These are phyloP conservation scores for Mesembrinibis cayennensis DNA, from an alignment of 2,113 vertebrate species.

Conservation along the genomic window DNA sequence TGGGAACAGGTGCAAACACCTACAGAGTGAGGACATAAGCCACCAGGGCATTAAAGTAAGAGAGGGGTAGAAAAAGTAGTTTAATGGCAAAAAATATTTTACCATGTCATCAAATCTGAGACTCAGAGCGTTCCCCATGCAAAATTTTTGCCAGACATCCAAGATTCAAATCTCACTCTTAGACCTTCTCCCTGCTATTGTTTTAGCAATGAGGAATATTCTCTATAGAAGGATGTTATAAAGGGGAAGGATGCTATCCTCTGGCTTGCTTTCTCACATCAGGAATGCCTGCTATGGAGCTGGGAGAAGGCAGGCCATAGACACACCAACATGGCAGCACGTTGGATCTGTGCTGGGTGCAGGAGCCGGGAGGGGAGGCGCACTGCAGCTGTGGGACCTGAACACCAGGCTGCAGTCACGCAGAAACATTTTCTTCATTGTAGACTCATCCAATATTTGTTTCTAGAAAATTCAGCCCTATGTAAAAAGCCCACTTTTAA, in stretches of 20 bases:
- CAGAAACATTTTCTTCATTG: background rate
- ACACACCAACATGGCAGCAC: background rate
- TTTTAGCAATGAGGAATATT: background rate
- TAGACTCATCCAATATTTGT: background rate
- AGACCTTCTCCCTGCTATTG: background rate
- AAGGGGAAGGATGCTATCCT: background rate
- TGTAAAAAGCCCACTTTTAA: background rate
- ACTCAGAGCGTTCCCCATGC: background rate
- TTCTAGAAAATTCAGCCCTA: background rate
- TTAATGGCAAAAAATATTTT: background rate
- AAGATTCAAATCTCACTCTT: background rate
- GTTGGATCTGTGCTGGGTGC: accelerated
- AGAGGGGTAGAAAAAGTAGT: background rate
- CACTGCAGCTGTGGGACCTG: background rate
- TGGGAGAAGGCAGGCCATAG: background rate
- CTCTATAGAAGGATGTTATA: background rate
- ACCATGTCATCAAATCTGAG: background rate
- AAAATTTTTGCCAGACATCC: background rate
- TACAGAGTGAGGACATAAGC: background rate
- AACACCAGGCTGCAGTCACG: background rate
- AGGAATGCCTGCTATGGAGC: background rate
- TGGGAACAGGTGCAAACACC: background rate
- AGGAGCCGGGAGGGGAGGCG: background rate
- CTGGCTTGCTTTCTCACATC: background rate
- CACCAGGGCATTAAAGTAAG: background rate